These are phyloP conservation scores for Tyrophagus putrescentiae DNA, from an alignment of 1,140 invertebrate genomes.

Conservation along the genomic window DNA sequence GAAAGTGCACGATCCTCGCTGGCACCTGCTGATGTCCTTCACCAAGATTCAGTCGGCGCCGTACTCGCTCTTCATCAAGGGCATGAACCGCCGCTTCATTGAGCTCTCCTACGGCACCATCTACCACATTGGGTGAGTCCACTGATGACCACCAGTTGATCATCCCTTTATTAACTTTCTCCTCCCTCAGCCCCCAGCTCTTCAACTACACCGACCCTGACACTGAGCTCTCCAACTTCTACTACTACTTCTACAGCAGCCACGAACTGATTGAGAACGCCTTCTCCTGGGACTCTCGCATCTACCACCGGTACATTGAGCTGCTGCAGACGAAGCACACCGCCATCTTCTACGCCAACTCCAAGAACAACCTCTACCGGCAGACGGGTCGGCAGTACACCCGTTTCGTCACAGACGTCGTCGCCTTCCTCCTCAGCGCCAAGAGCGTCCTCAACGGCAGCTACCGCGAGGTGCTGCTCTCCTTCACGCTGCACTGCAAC, in stretches of 20 bases:
- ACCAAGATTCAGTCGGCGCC: background rate
- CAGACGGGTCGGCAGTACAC: slow-evolving; percentile 6
- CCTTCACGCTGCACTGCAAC: background rate
- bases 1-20: background rate
- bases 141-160: background rate
- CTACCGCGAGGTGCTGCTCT: slow-evolving; percentile 32
- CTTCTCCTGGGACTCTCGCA: slow-evolving; percentile 8
- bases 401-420: slow-evolving; percentile 13
- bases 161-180: background rate
- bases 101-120: slow-evolving; percentile 15
- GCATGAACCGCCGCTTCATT: slow-evolving; percentile 18
- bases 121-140: slow-evolving; percentile 16
- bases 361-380: background rate
- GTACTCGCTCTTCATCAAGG: slow-evolving; percentile 18
- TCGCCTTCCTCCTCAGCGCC: slow-evolving; percentile 8
- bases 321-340: background rate
- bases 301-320: slow-evolving; percentile 9
- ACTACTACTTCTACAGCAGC: slow-evolving; percentile 15
- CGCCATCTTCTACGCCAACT: background rate
- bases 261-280: slow-evolving; percentile 18
- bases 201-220: slow-evolving; percentile 2
- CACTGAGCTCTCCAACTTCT: slow-evolving; percentile 8
- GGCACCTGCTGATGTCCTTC: background rate
- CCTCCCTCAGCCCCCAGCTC: background rate
- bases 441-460: slow-evolving; percentile 7